phyloP scores from a whole-genome alignment of 2,113 vertebrate genomes.

The Psettodes erumei region DNA sequence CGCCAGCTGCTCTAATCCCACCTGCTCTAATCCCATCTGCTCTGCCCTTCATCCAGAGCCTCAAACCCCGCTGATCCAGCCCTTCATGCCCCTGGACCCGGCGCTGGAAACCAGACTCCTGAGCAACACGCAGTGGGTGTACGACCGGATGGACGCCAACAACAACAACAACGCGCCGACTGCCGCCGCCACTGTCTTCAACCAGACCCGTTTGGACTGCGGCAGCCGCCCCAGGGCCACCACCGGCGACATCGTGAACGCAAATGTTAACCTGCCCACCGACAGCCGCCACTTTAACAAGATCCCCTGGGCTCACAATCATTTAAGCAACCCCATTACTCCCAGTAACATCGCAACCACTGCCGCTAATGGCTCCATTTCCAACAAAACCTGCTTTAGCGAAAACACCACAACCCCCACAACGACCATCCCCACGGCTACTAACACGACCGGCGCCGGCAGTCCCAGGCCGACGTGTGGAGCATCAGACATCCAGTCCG shows the following conservation, averaged over 20 bases:
- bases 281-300: conserved; percentile 49
- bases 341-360: conserved; percentile 33
- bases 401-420: neutral
- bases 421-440: neutral
- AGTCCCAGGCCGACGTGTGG: neutral
- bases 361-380: conserved; percentile 11
- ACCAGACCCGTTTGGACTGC: conserved; percentile 29
- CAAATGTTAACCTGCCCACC: neutral
- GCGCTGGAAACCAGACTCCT: conserved; percentile 56
- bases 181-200: conserved; percentile 8
- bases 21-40: conserved; percentile 29
- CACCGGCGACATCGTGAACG: neutral
- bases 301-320: conserved; percentile 47
- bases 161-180: neutral
- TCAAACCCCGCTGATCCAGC: conserved; percentile 41
- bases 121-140: conserved; percentile 46
- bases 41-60: conserved; percentile 53
- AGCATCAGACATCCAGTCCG: neutral
- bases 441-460: neutral
- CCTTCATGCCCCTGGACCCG: conserved; percentile 61
- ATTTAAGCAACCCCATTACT: conserved; percentile 30
- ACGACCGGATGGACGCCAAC: conserved; percentile 2
- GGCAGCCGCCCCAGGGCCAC: neutral
- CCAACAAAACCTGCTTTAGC: conserved; percentile 19
- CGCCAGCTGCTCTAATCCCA: conserved; percentile 30